Evolutionary conservation across 2,888 invertebrate species (phyloP).

Genomic region (Meteorus colon): DNA sequence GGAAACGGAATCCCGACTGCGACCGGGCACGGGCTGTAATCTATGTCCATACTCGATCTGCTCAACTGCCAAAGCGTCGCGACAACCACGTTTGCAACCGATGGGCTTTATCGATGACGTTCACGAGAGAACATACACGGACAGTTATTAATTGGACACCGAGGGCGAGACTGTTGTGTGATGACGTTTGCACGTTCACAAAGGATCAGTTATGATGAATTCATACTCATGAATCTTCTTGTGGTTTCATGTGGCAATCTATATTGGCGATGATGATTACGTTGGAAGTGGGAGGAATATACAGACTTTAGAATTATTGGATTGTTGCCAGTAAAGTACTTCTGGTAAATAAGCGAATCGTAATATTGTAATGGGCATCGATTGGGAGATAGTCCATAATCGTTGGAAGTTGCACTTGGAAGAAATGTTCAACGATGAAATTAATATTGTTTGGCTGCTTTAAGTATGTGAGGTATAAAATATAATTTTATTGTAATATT

Average conservation of each 20-base stretch:
- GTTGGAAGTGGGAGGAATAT: background rate
- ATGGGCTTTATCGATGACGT: conserved; percentile 39
- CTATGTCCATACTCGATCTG: conserved; percentile 44
- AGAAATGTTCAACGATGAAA: too few species aligned
- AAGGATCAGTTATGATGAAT: conserved; percentile 31
- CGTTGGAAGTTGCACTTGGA: background rate
- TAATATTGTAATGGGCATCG: conserved; percentile 18
- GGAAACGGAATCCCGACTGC: conserved; percentile 50
- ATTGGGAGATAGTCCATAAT: background rate
- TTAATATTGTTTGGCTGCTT: too few species aligned
- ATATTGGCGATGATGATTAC: background rate
- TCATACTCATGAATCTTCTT: conserved; percentile 18
- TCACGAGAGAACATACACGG: conserved; percentile 19
- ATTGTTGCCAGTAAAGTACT: background rate
- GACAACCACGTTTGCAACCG: conserved; percentile 34
- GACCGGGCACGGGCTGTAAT: conserved; percentile 39
- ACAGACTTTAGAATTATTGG: background rate
- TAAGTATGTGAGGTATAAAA: too few species aligned
- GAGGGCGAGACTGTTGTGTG: conserved; percentile 26
- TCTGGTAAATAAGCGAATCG: background rate
- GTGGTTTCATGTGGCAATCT: background rate
- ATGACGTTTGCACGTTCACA: conserved; percentile 36
- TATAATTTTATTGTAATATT: too few species aligned
- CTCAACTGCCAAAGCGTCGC: conserved; percentile 44
- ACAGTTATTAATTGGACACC: conserved; percentile 38